Evolutionary conservation across 1,140 invertebrate species (phyloP).

Genomic region (Eriocheir sinensis): DNA sequence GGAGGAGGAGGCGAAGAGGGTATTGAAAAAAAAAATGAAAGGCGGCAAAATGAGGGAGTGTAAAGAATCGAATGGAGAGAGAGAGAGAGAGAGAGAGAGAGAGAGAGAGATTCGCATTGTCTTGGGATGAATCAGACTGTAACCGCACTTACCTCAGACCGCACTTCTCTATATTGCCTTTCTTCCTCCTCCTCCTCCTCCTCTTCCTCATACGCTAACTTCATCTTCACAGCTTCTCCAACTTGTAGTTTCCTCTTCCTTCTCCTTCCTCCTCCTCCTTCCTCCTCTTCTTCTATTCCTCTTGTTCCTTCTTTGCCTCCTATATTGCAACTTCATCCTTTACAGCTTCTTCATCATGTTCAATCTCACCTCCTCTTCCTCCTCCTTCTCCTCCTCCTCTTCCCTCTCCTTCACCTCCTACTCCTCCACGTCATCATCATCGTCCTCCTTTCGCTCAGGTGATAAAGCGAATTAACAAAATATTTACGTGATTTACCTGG

Average conservation of each 20-base stretch:
- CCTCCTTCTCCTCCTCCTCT: neutral
- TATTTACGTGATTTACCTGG: neutral
- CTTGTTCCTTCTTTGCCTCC: neutral
- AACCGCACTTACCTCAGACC: neutral
- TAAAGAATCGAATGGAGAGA: neutral
- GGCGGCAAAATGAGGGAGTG: neutral
- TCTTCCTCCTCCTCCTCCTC: neutral
- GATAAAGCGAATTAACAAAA: neutral
- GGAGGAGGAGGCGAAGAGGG: neutral
- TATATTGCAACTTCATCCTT: too few species aligned
- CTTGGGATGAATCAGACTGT: neutral
- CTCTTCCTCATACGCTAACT: too few species aligned
- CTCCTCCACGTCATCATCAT: too few species aligned
- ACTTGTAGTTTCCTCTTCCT: too few species aligned
- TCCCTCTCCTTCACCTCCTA: neutral
- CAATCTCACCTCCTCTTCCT: neutral
- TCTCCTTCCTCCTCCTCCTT: neutral
- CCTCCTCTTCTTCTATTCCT: neutral
- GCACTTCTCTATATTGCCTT: conserved; percentile 3
- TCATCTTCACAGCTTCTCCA: too few species aligned
- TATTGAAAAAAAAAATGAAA: too few species aligned
- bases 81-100: neutral
- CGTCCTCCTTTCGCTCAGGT: neutral
- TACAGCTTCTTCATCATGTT: too few species aligned
- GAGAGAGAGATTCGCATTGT: neutral